Evolutionary conservation across 2,797 vertebrate species (phyloP).

Genomic region (Odontamblyopus rebecca): DNA sequence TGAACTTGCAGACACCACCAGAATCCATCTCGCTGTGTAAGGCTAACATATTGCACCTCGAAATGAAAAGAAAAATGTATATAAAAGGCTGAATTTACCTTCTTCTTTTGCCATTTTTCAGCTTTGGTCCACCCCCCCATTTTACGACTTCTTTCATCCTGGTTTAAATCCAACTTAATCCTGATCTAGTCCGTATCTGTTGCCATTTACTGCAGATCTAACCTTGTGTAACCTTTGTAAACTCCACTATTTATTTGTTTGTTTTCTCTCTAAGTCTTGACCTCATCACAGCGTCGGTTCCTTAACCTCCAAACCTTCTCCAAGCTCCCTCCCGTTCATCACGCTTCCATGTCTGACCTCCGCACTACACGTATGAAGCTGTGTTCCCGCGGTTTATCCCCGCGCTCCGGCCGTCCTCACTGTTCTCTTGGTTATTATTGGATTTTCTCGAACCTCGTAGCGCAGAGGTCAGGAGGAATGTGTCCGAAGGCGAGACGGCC

Average conservation of each 20-base stretch:
- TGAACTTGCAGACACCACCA: too few relatives aligned
- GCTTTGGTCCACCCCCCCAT: too few relatives aligned
- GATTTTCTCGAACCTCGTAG: slow-evolving; percentile 25
- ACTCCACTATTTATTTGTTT: slow-evolving; percentile 3
- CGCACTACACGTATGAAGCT: slow-evolving; percentile 66
- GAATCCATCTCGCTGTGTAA: too few relatives aligned
- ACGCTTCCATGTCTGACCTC: slow-evolving; percentile 56
- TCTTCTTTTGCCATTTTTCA: too few relatives aligned
- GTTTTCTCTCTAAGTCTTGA: slow-evolving; percentile 21
- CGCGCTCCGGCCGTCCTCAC: slow-evolving; percentile 61
- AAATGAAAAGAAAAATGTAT: too few relatives aligned
- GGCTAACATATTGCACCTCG: too few relatives aligned
- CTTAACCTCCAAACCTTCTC: slow-evolving; percentile 17
- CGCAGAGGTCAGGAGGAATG: slow-evolving; percentile 27
- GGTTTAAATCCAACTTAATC: neutral
- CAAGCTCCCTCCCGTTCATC: slow-evolving; percentile 48
- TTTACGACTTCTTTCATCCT: neutral
- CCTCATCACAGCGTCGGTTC: neutral
- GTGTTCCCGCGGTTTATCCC: slow-evolving; percentile 72
- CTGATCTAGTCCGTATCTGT: neutral
- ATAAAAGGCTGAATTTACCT: too few relatives aligned
- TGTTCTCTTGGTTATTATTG: slow-evolving; percentile 49
- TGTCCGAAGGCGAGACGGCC: slow-evolving; percentile 40
- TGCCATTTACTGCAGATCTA: neutral
- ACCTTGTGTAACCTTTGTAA: neutral